Evolutionary conservation across 2,888 invertebrate species (phyloP).

Genomic region (Xylota sylvarum): DNA sequence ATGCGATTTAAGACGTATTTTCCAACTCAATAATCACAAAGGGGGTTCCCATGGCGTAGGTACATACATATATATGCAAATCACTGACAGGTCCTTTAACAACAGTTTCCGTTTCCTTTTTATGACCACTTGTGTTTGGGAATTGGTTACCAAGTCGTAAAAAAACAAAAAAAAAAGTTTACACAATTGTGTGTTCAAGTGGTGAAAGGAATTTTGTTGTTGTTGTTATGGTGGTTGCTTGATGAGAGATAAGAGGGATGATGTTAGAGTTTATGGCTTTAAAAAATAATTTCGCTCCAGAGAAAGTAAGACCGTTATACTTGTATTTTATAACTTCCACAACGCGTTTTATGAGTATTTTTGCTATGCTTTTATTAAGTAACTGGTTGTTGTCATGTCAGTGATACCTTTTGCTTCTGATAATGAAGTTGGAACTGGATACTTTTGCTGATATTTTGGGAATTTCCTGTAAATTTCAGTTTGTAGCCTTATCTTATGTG

Average conservation of each 20-base stretch:
- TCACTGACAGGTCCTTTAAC: constrained; percentile 22
- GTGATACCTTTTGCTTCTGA: not conserved
- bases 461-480: not conserved
- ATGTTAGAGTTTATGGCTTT: constrained; percentile 38
- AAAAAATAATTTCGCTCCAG: constrained; percentile 30
- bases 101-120: not conserved
- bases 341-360: constrained; percentile 4
- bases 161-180: not conserved
- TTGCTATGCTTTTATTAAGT: not conserved
- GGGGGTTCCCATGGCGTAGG: not conserved
- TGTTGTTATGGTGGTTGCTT: not conserved
- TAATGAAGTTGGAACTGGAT: not conserved
- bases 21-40: constrained; percentile 3
- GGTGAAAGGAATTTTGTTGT: not conserved
- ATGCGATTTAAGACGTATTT: constrained; percentile 18
- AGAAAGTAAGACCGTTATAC: not conserved
- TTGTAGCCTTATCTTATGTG: not conserved
- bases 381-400: not conserved
- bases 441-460: not conserved
- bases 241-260: constrained; percentile 23
- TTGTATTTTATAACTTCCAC: constrained; percentile 4
- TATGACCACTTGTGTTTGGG: constrained; percentile 17
- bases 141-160: constrained; percentile 42
- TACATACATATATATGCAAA: constrained; percentile 15
- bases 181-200: constrained; percentile 36